These are phyloP conservation scores for Edolisoma coerulescens DNA, from an alignment of 2,113 vertebrate species.

Conservation along the genomic window DNA sequence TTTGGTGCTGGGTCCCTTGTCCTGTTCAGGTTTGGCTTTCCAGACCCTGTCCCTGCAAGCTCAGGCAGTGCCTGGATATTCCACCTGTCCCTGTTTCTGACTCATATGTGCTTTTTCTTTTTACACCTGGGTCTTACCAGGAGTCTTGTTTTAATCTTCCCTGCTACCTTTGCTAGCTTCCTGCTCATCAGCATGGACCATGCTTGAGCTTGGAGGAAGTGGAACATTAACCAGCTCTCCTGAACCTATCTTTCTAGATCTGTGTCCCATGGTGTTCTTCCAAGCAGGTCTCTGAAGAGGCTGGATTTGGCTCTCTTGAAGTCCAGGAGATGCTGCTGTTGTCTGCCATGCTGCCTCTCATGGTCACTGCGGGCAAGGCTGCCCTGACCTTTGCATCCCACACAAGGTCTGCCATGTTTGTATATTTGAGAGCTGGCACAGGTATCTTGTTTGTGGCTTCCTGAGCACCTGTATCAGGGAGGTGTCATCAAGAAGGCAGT, in stretches of 20 bases:
- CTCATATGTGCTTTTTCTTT: neutral
- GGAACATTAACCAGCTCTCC: neutral
- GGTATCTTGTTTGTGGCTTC: neutral
- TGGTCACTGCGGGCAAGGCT: neutral
- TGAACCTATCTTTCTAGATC: neutral
- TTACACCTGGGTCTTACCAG: no score
- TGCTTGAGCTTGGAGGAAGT: neutral
- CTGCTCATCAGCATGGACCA: neutral
- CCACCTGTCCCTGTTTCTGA: neutral
- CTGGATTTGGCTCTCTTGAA: neutral
- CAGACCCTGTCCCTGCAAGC: no score
- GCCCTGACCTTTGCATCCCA: neutral
- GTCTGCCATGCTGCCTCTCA: neutral
- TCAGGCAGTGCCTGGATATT: neutral
- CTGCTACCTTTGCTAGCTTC: neutral
- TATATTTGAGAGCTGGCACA: neutral
- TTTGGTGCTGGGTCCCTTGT: neutral
- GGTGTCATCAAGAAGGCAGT: no score
- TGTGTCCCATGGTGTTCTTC: neutral
- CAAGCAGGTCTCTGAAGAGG: neutral
- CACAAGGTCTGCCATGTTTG: neutral
- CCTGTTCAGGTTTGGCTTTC: neutral
- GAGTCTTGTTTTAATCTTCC: neutral
- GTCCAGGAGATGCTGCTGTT: neutral
- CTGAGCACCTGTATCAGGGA: neutral